Evolutionary conservation across 2,888 invertebrate species (phyloP), one percentile per base, ranked within the genome.

Genomic region (Leptinotarsa haldemani): DNA sequence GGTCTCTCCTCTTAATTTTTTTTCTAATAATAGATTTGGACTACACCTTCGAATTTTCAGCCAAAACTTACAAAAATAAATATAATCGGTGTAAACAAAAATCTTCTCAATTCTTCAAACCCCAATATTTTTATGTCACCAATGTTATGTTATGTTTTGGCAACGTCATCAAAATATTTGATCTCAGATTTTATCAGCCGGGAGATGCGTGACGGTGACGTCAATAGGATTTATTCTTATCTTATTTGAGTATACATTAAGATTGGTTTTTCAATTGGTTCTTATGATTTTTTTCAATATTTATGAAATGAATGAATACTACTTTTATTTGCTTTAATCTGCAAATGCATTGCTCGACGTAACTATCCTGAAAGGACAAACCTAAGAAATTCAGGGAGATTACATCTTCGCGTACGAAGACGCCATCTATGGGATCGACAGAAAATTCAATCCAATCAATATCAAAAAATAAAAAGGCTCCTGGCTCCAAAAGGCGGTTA

Each of bases 191-290:
- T 3, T 52, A 67, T 13, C 67, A 67, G 40, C 67, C 12, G 12
- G 4, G 67, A 67, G 18, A 67, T 53, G 67, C 67, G 67, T 67
- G 67, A 53, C 20, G 18, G 50, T 67, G 67, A 67, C 67, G 67
- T 40, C 67, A 67, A 52, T 46, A 30, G 40, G 30, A 53, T 67
- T n/a, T 67, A 67, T 67, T 67, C 52, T 30, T 53, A 67, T 66
- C 65, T 52, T 56, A 56, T 22, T 25, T 2, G 56, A 25, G 25
- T 20, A 22, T 50, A 50, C n/a, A 56, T 22, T 18, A 2, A 22
- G 13, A 7, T 20, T 20, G 1, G 18, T 56, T 9, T 7, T 56
- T 56, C 20, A 22, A 3, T 4, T 4, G 22, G 22, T 56, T 22
- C 22, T 40, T 40, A 40, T 7, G 1, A 1, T 9, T 40, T 40